Conservation (phyloP, 2,888 invertebrate genomes). For the Apamea anceps region DNA sequence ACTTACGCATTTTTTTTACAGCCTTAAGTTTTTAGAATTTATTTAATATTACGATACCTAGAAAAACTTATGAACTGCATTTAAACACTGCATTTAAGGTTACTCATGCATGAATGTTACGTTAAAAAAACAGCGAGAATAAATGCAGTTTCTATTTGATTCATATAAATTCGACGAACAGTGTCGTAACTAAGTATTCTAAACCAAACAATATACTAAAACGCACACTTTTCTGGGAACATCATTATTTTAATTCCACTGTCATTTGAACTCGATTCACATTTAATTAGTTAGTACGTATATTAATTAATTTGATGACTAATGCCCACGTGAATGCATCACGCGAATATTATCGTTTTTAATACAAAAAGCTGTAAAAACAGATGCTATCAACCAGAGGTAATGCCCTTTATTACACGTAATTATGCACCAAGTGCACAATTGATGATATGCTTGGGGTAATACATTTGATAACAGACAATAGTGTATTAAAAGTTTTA, state of each 20-base stretch:
- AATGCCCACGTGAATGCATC: constrained; percentile 75
- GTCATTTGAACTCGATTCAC: constrained; percentile 63
- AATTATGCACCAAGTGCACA: constrained; percentile 77
- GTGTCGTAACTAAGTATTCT: neutral
- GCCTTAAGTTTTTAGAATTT: too few species aligned
- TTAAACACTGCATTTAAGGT: neutral
- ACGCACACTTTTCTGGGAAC: constrained; percentile 55
- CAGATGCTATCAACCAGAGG: constrained; percentile 76
- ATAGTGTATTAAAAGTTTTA: constrained; percentile 69
- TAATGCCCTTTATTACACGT: constrained; percentile 82
- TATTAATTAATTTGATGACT: constrained; percentile 75
- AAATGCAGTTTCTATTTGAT: constrained; percentile 22
- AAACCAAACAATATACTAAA: constrained; percentile 36
- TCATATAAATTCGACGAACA: constrained; percentile 38
- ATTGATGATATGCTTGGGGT: constrained; percentile 70
- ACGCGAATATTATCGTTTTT: constrained; percentile 78
- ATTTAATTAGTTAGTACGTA: constrained; percentile 61
- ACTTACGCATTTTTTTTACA: neutral
- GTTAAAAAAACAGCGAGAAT: constrained; percentile 6
- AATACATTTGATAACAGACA: constrained; percentile 66
- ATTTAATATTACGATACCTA: neutral
- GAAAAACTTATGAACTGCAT: neutral
- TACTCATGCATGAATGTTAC: constrained; percentile 22
- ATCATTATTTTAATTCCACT: constrained; percentile 56
- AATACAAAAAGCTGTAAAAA: constrained; percentile 81